These are phyloP conservation scores for Stramonita haemastoma DNA, from an alignment of 2,888 invertebrate species.

Conservation along the genomic window DNA sequence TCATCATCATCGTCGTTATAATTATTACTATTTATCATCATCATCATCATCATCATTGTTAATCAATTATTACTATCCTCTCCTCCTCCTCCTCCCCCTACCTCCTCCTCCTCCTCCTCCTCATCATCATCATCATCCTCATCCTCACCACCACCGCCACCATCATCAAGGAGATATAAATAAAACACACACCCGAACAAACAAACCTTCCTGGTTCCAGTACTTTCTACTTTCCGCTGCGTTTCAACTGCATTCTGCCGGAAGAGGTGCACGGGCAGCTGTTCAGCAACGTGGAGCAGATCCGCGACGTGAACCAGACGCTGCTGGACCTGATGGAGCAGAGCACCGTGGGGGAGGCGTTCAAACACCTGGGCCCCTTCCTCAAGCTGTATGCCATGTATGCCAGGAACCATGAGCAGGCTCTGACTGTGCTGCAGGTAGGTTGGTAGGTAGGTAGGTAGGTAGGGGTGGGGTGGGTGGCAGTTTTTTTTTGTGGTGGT, in stretches of 20 bases:
- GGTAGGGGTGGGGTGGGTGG: too few relatives aligned
- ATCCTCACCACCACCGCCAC: too few relatives aligned
- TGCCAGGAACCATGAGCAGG: constrained; percentile 85
- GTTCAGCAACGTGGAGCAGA: constrained; percentile 76
- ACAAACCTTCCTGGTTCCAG: constrained; percentile 56
- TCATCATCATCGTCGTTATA: too few relatives aligned
- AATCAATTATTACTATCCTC: too few relatives aligned
- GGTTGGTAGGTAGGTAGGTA: background rate
- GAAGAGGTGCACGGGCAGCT: constrained; percentile 69
- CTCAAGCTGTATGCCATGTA: constrained; percentile 88
- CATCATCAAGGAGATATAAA: too few relatives aligned
- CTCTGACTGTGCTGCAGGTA: constrained; percentile 83
- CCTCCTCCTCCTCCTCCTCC: too few relatives aligned
- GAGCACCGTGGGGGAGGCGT: constrained; percentile 83
- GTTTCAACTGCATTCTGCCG: constrained; percentile 69
- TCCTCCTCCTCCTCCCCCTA: too few relatives aligned
- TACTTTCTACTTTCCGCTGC: constrained; percentile 75
- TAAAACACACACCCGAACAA: too few relatives aligned
- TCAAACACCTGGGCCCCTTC: constrained; percentile 86
- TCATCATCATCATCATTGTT: too few relatives aligned
- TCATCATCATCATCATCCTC: too few relatives aligned
- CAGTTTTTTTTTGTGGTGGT: too few relatives aligned
- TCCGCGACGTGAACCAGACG: constrained; percentile 78
- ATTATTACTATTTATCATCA: too few relatives aligned
- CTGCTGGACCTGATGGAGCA: constrained; percentile 75